Evolutionary conservation across 2,113 vertebrate genomes (phyloP).

Genomic region (Chloropsis cyanopogon): DNA sequence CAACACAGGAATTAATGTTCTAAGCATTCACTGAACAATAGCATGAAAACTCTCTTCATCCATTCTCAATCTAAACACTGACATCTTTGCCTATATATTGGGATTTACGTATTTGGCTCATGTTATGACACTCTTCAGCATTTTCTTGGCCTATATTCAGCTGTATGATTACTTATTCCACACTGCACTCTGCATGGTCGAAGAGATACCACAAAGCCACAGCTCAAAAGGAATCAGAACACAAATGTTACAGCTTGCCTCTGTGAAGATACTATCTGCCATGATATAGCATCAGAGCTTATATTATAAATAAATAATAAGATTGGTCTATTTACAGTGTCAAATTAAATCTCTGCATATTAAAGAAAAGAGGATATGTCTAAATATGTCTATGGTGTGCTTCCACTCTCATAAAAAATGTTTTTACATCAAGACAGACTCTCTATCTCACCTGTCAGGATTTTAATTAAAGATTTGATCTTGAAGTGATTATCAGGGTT

Average conservation of each 20-base stretch:
- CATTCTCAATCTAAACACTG: background rate
- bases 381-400: background rate
- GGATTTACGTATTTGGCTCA: background rate
- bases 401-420: background rate
- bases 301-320: conserved; percentile 7
- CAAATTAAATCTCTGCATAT: background rate
- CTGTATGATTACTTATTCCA: background rate
- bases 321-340: background rate
- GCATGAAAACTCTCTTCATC: background rate
- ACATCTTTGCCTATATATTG: background rate
- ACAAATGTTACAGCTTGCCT: background rate
- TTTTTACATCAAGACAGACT: background rate
- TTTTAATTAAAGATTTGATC: background rate
- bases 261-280: background rate
- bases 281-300: background rate
- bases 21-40: background rate
- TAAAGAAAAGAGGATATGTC: background rate
- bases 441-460: background rate
- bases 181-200: background rate
- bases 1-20: background rate
- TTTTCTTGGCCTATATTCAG: background rate
- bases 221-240: background rate
- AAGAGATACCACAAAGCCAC: background rate
- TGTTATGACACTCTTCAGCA: background rate
- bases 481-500: background rate